Evolutionary conservation across 2,888 invertebrate genomes (phyloP), one percentile per base, ranked within the genome.

Genomic region (Cosmorhoe ocellata): DNA sequence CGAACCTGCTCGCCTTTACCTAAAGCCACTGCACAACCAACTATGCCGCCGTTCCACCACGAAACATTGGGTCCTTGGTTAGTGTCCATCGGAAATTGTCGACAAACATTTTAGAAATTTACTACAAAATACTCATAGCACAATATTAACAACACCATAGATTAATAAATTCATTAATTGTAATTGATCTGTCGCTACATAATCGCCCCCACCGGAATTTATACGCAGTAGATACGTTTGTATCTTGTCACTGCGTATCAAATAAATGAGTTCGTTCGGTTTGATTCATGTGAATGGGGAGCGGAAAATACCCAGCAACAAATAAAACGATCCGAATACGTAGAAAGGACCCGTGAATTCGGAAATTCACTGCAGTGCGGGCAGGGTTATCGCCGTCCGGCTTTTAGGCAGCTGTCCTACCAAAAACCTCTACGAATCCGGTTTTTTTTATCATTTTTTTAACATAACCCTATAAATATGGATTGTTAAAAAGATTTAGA

Each of bases 221-320:
- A 73, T 71, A 67, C 43, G 44, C 36, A 32, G 71, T 68, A 60
- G 66, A 63, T 69, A 67, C 67, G 71, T 69, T 69, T 74, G 76
- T 78, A 79, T 77, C 79, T 78, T 74, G 74, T 71, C 72, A 69
- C 71, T 73, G 70, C 74, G 79, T 79, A 84, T 81, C 84, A 84
- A 87, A 88, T 84, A 87, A 88, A 88, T 87, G 86, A 87, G 82
- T 79, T 72, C 82, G 84, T 70, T 71, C 83, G 74, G 79, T 85
- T 88, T 88, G 87, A 88, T 87, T 85, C 86, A 88, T 87, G 81
- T 72, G 84, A 79, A 85, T 80, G 79, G 85, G 85, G 85, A 79
- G 71, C 78, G 76, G 80, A 70, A 83, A 85, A 82, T 77, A 76
- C 76, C 76, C 76, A 72, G 75, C 66, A 74, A 76, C 87, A 83